Percentiles rank a stretch among this genome's conserved stretches.
Conservation (phyloP, 1,140 invertebrate species). For the Drosophila mayri region DNA sequence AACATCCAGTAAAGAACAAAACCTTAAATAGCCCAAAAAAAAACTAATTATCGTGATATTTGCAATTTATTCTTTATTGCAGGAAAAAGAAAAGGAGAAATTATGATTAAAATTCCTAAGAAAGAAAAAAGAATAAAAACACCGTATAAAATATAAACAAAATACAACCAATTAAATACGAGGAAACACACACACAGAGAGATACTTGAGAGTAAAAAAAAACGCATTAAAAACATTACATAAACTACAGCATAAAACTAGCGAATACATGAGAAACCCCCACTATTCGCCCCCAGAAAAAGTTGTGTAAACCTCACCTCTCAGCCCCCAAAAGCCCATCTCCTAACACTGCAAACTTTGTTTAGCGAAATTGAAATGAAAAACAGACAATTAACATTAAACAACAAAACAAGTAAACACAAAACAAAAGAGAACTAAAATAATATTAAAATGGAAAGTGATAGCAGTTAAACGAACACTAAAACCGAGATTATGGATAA, state of each 20-base stretch:
- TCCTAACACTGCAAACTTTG: slow-evolving; percentile 52
- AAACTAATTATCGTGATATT: slow-evolving; percentile 58
- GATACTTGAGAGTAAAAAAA: slow-evolving; percentile 44
- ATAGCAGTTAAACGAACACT: slow-evolving; percentile 76
- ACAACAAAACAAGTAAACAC: slow-evolving; percentile 24
- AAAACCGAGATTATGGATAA: slow-evolving; percentile 48
- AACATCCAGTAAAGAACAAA: slow-evolving; percentile 29
- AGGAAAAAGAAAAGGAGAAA: slow-evolving; percentile 85
- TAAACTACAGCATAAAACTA: slow-evolving; percentile 58
- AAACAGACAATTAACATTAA: slow-evolving; percentile 59
- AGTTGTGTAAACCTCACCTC: slow-evolving; percentile 38
- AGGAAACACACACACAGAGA: slow-evolving; percentile 29
- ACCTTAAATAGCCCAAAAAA: slow-evolving; percentile 9
- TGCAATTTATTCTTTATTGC: slow-evolving; percentile 77
- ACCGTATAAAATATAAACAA: slow-evolving; percentile 50
- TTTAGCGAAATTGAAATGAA: slow-evolving; percentile 69
- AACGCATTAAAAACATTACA: slow-evolving; percentile 59
- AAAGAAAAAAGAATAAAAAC: slow-evolving; percentile 44
- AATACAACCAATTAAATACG: slow-evolving; percentile 51
- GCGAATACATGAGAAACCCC: slow-evolving; percentile 41
- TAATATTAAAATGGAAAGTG: slow-evolving; percentile 71
- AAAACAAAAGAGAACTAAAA: slow-evolving; percentile 36
- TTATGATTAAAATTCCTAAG: slow-evolving; percentile 84
- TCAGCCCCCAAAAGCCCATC: slow-evolving; percentile 1
- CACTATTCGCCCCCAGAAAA: slow-evolving; percentile 18